Evolutionary conservation across 2,797 vertebrate genomes (phyloP).

Genomic region (Karalla daura): DNA sequence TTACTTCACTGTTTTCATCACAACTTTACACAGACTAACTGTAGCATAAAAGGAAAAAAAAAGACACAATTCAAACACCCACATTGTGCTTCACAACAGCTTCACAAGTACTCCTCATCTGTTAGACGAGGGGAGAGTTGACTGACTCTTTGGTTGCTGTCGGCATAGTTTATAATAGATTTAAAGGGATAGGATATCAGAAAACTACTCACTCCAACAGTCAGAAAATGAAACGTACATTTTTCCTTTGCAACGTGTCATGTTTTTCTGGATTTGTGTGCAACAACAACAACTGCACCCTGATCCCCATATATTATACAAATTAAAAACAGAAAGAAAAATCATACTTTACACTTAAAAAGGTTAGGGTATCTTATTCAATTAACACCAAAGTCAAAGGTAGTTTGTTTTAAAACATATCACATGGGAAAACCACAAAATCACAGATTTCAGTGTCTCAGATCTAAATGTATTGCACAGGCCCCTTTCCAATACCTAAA

Average conservation of each 20-base stretch:
- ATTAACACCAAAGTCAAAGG: constrained; percentile 25
- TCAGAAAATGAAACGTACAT: not conserved
- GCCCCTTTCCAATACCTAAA: constrained; percentile 48
- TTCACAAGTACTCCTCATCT: constrained; percentile 14
- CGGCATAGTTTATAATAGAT: constrained; percentile 5
- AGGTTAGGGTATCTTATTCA: constrained; percentile 5
- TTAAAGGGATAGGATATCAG: constrained; percentile 36
- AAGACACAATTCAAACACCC: constrained; percentile 40
- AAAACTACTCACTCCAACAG: constrained; percentile 12
- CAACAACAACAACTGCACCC: not conserved
- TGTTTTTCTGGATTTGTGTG: constrained; percentile 20
- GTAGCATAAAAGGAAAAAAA: constrained; percentile 19
- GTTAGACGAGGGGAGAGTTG: constrained; percentile 18
- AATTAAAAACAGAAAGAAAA: no score
- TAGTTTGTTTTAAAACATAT: constrained; percentile 12
- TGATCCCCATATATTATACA: not conserved
- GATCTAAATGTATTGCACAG: constrained; percentile 37
- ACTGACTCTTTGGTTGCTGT: constrained; percentile 53
- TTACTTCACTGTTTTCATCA: constrained; percentile 13
- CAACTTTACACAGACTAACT: not conserved
- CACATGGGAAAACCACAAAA: constrained; percentile 41
- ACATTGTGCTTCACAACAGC: constrained; percentile 50
- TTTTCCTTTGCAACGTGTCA: constrained; percentile 13
- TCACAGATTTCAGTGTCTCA: constrained; percentile 25
- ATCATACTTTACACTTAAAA: not conserved